Base-by-base conservation (phyloP, 2,797 vertebrate species). In the Acanthis flammea region DNA sequence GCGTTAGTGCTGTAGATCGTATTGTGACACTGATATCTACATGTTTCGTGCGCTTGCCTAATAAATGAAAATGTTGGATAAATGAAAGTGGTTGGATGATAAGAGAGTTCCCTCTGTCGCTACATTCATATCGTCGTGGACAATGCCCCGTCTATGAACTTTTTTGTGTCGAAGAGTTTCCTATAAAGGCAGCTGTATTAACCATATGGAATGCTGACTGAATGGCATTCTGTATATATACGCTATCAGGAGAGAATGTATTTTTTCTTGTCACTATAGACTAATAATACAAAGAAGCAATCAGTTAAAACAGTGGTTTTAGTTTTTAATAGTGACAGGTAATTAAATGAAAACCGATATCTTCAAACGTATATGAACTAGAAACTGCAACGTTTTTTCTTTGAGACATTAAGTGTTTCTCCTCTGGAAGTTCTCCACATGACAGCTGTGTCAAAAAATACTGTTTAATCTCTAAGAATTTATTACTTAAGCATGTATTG, bases 161-260 rank as follows among this genome's bases (percentile, higher is more conserved):
- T 62, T 74, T 54, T 45, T 79, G 24, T 23, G 9, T 25, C 8
- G 35, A 23, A 39, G 31, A 31, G 17, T 18, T 48, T 78, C 14
- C 21, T 63, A 1, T 18, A 14, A 39, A 3, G 10, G 41, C 12
- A 31, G 10, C 7, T 70, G 12, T 47, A 4, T 60, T 48, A 73
- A 27, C 86, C 74, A 63, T 81, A 67, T 79, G 77, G 86, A 88
- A 42, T n/a, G 9, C 60, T 41, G 44, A n/a, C 23, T 13, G 14
- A 42, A 6, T 54, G 39, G 31, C 4, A 3, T 10, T 27, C 45
- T 15, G 3, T 19, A 1, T 48, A 2, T 16, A 1, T 41, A 3
- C 0, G 0, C 24, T 44, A 25, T 7, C 14, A 48, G 48, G 37
- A 45, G 28, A 45, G 17, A 37, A 31, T 10, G 1, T 35, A 6